Evolutionary conservation across 2,113 vertebrate species (phyloP), one percentile per base, ranked within the genome.

Genomic region (Steatornis caripensis): DNA sequence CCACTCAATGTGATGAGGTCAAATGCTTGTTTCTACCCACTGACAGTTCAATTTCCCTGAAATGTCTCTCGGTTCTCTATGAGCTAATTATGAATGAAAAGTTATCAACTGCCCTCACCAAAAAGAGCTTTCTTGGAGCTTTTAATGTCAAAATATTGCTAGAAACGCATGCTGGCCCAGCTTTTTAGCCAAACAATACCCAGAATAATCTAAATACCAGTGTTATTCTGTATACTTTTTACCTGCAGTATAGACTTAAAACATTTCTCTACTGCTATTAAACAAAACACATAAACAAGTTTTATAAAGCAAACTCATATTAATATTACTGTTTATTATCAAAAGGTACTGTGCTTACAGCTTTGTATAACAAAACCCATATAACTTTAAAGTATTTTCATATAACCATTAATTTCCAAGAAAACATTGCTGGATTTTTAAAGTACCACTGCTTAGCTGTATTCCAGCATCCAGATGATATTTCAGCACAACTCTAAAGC

Each of bases 31-130:
- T 99, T 99, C 99, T 99, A 98, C 97, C 98, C 98, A 98, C 99
- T 99, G 99, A 99, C 99, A 99, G 99, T 99, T 99, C 99, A 99
- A 99, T 99, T 99, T 99, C 99, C 99, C 99, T 99, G 99, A 98
- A 98, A 98, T 98, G 98, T 99, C 98, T 99, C 98, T 98, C 98
- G 98, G 98, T 99, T 99, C 99, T 99, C 99, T 97, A 98, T 98
- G 98, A 98, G 98, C 99, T 99, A 99, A 99, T 99, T 99, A 99
- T 99, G 99, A 99, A 99, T 99, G 99, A 99, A 99, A 99, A 99
- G 99, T 99, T 99, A 99, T 99, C 99, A 99, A 99, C 98, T 98
- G 98, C 98, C 98, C 97, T 97, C 97, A 96, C 98, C 98, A 98
- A 99, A 99, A 98, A 98, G 98, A 98, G 98, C 98, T 98, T 99